phyloP scores from a whole-genome alignment of 1,140 invertebrate genomes.

The Pinna nobilis region DNA sequence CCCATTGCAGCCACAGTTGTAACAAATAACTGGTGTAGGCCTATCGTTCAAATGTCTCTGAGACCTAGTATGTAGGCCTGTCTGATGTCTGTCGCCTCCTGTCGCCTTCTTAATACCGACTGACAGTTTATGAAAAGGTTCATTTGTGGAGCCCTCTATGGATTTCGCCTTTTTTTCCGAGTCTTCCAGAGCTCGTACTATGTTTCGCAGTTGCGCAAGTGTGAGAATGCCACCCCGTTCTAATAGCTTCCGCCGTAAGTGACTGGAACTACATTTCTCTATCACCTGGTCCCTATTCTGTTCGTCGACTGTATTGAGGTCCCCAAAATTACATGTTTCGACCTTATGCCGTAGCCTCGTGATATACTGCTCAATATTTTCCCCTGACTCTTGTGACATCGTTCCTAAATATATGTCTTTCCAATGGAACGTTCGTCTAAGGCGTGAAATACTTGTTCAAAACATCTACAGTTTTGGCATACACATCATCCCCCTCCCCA shows the following conservation, averaged over 20 bases:
- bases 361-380: constrained; percentile 18
- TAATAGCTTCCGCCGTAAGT: constrained; percentile 20
- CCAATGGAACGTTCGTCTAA: constrained; percentile 19
- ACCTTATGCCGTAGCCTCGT: constrained; percentile 28
- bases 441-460: constrained; percentile 35
- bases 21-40: background rate
- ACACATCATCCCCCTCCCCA: constrained; percentile 4
- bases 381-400: constrained; percentile 17
- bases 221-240: constrained; percentile 10
- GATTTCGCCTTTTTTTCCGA: background rate
- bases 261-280: constrained; percentile 14
- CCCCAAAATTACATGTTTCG: constrained; percentile 28
- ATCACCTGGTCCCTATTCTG: constrained; percentile 35
- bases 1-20: constrained; percentile 9
- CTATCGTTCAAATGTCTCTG: no score
- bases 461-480: constrained; percentile 2
- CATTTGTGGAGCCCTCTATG: background rate
- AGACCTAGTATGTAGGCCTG: background rate
- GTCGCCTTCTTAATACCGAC: background rate
- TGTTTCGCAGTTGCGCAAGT: constrained; percentile 20
- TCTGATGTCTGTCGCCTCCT: background rate
- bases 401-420: constrained; percentile 36
- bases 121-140: no score
- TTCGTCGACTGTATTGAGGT: constrained; percentile 4
- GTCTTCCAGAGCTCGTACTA: background rate